Evolutionary conservation across 1,140 invertebrate species (phyloP).

Genomic region (Psilanteris sp.): DNA sequence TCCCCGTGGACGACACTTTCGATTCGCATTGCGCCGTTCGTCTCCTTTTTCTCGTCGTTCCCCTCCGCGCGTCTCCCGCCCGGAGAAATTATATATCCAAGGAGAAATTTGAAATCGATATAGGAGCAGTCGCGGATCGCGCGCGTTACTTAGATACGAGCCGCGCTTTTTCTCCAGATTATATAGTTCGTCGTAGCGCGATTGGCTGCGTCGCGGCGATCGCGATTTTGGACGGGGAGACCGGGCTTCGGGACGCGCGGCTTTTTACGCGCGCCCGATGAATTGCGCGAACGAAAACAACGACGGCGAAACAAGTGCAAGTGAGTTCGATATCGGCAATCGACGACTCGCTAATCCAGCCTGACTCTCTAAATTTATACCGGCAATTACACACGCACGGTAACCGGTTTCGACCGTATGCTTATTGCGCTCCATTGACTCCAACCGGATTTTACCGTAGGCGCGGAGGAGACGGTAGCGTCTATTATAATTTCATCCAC

Average conservation of each 20-base stretch:
- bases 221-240: too few relatives aligned
- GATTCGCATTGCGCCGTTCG: slow-evolving; percentile 14
- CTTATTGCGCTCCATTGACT: slow-evolving; percentile 66
- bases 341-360: slow-evolving; percentile 25
- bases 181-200: too few relatives aligned
- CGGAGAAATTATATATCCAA: slow-evolving; percentile 67
- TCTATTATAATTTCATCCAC: slow-evolving; percentile 37
- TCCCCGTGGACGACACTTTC: slow-evolving; percentile 28
- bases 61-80: not conserved
- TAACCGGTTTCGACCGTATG: slow-evolving; percentile 68
- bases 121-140: slow-evolving; percentile 46
- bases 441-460: slow-evolving; percentile 11
- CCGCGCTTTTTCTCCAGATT: slow-evolving; percentile 24
- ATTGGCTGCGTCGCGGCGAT: too few relatives aligned
- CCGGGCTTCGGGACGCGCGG: too few relatives aligned
- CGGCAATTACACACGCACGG: slow-evolving; percentile 64
- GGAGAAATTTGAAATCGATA: slow-evolving; percentile 73
- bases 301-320: slow-evolving; percentile 24
- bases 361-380: slow-evolving; percentile 66
- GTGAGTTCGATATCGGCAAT: slow-evolving; percentile 43
- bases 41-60: slow-evolving; percentile 15
- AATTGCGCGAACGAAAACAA: not conserved
- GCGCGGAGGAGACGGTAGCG: slow-evolving; percentile 38
- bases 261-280: too few relatives aligned
- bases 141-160: slow-evolving; percentile 31